Evolutionary conservation across 2,888 invertebrate genomes (phyloP), one percentile per base, ranked within the genome.

Genomic region (Yponomeuta plumbellus): DNA sequence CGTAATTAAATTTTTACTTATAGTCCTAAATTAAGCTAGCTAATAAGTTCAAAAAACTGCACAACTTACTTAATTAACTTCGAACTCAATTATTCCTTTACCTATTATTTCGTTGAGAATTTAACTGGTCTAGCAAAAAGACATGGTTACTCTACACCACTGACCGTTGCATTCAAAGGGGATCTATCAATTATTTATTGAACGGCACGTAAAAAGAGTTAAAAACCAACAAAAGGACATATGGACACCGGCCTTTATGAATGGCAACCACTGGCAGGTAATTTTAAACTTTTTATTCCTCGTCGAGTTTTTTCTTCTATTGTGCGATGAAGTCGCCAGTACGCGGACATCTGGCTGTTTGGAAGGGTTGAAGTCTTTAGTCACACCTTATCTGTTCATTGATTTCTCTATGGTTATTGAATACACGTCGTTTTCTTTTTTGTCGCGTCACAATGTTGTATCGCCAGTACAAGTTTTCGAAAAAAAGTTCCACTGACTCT

Each of bases 371-470:
- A 76, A 69, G 70, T 67, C 59, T 76, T 74, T 76, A 72, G 80
- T 80, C 76, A 83, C 76, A 77, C 75, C 75, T 78, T 79, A 76
- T 81, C 77, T 23, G 61, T 26, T 61, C 80, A 83, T 84, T 79
- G 80, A 82, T 83, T 79, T 76, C 17, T 52, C 44, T 52, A 52
- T 17, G 44, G 17, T 52, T 52, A 52, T 6, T 52, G 44, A 34
- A 34, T 34, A 34, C 34, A 34, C 6, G 8, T 34, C 34, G 34
- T 3, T 52, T 52, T 52, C 17, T 52, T 52, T 52, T 52, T 52
- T 52, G 3, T 4, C 5, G 44, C 17, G 13, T 34, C 34, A 34
- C 0, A 34, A 34, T 34, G 8, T 34, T 34, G 34, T 34, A 34
- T 34, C 34, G 34, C 5, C 8, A 34, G 34, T 6, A 34, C 34